phyloP scores from a whole-genome alignment of 2,113 vertebrate species.

The Dolichallabes microphthalmus region DNA sequence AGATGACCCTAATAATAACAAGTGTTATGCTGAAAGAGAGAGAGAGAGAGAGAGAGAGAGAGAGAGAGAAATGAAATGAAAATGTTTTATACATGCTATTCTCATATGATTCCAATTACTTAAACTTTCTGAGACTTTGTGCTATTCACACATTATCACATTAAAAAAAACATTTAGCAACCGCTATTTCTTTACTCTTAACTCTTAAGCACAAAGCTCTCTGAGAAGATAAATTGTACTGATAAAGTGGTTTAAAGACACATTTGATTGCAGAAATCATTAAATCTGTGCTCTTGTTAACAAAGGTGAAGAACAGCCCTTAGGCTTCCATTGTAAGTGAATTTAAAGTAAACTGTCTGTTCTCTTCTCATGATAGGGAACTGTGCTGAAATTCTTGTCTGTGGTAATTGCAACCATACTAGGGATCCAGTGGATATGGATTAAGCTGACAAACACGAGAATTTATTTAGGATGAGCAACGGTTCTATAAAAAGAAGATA shows the following conservation, averaged over 20 bases:
- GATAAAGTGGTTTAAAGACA: not conserved
- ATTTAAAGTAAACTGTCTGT: not conserved
- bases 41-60: no score
- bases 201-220: not conserved
- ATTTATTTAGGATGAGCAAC: not conserved
- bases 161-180: not conserved
- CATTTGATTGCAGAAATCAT: not conserved
- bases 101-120: not conserved
- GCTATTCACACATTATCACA: not conserved
- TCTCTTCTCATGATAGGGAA: not conserved
- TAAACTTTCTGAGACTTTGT: not conserved
- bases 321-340: not conserved
- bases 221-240: not conserved
- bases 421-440: not conserved
- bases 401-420: not conserved
- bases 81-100: not conserved
- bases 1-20: not conserved
- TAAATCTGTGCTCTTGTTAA: not conserved
- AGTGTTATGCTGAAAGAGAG: not conserved
- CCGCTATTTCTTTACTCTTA: not conserved
- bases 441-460: not conserved
- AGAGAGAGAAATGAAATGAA: not conserved
- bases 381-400: not conserved
- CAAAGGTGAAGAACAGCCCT: not conserved
- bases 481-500: not conserved